phyloP scores from a whole-genome alignment of 2,113 vertebrate species.

The Boulengeromyrus knoepffleri region DNA sequence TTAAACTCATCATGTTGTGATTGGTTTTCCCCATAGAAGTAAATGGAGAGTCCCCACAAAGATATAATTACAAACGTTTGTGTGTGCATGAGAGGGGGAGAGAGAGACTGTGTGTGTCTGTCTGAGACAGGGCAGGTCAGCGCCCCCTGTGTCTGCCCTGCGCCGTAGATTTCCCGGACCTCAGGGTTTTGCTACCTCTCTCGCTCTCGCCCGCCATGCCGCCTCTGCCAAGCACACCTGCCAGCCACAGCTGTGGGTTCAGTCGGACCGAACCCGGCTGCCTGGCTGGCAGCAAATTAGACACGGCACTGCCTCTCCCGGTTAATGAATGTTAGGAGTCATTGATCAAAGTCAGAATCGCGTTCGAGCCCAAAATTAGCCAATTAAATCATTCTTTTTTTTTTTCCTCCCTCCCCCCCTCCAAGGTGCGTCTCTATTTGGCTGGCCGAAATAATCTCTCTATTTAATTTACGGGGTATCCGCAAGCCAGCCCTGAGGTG shows the following conservation, averaged over 20 bases:
- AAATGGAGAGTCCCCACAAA: no score
- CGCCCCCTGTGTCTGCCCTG: background rate
- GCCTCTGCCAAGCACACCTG: slow-evolving; percentile 57
- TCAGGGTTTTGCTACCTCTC: background rate
- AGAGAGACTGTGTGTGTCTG: background rate
- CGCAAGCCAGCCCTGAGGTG: background rate
- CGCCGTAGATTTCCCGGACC: no score
- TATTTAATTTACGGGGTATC: background rate
- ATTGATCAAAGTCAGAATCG: slow-evolving; percentile 68
- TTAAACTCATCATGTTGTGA: no score
- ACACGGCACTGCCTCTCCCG: slow-evolving; percentile 46
- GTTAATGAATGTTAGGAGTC: slow-evolving; percentile 62
- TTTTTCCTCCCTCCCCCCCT: slow-evolving; percentile 6
- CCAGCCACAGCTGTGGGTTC: slow-evolving; percentile 61
- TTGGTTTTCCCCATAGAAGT: no score
- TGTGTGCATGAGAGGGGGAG: background rate
- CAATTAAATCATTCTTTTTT: slow-evolving; percentile 43
- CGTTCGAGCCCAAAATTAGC: slow-evolving; percentile 47
- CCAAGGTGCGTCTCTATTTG: background rate
- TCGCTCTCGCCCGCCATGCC: background rate
- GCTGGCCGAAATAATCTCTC: background rate
- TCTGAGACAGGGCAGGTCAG: no score
- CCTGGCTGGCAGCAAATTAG: slow-evolving; percentile 57
- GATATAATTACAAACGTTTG: no score
- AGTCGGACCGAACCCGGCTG: slow-evolving; percentile 37